Evolutionary conservation across 1,140 invertebrate genomes (phyloP).

Genomic region (Hermetia illucens): DNA sequence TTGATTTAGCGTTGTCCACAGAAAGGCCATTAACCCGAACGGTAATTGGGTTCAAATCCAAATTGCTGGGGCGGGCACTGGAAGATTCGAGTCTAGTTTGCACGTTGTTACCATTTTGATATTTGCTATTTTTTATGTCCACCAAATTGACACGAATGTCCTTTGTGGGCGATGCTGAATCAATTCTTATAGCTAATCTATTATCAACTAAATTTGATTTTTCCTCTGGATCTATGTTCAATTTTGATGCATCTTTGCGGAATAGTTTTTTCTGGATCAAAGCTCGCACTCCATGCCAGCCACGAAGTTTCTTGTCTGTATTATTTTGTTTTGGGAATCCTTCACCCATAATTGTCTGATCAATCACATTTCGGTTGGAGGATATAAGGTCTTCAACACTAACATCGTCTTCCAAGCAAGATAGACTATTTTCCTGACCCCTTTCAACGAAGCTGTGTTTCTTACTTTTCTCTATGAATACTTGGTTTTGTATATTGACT

Average conservation of each 20-base stretch:
- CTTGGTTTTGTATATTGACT: slow-evolving; percentile 40
- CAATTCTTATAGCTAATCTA: slow-evolving; percentile 8
- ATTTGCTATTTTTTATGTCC: slow-evolving; percentile 4
- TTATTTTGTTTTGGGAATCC: slow-evolving; percentile 30
- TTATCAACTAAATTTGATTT: slow-evolving; percentile 23
- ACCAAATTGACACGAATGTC: slow-evolving; percentile 8
- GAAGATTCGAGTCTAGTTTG: slow-evolving; percentile 1
- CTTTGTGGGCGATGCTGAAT: slow-evolving; percentile 4
- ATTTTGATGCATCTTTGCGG: slow-evolving; percentile 11
- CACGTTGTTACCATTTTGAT: slow-evolving; percentile 1
- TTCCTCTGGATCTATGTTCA: slow-evolving; percentile 7
- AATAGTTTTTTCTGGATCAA: slow-evolving; percentile 28
- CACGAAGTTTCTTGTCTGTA: slow-evolving; percentile 23
- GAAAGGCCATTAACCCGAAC: slow-evolving; percentile 3
- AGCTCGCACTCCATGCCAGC: slow-evolving; percentile 27
- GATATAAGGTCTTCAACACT: slow-evolving; percentile 26
- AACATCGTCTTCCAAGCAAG: slow-evolving; percentile 27
- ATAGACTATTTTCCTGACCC: slow-evolving; percentile 22
- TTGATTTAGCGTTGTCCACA: slow-evolving; percentile 3
- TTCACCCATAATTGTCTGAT: slow-evolving; percentile 18
- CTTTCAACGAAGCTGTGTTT: slow-evolving; percentile 24
- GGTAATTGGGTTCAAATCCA: slow-evolving; percentile 17
- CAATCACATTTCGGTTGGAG: slow-evolving; percentile 5
- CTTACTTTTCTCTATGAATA: slow-evolving; percentile 53
- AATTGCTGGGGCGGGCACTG: slow-evolving; percentile 17